Evolutionary conservation across 1,140 invertebrate genomes (phyloP).

Genomic region (Wasmannia auropunctata): DNA sequence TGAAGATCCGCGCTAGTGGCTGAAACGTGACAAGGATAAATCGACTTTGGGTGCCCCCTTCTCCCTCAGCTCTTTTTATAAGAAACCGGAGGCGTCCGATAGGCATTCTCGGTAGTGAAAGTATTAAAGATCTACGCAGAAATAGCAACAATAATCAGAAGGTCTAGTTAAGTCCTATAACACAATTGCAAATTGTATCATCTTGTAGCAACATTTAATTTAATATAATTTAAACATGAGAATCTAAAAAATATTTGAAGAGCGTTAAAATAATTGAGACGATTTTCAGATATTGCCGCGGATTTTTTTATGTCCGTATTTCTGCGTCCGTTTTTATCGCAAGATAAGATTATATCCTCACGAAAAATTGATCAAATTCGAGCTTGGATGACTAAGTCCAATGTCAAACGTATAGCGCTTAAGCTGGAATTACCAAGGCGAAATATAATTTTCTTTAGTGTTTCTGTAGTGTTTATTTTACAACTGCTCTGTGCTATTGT

Average conservation of each 20-base stretch:
- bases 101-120: slow-evolving; percentile 4
- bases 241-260: background rate
- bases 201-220: too few species aligned
- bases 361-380: background rate
- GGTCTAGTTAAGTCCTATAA: background rate
- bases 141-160: background rate
- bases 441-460: too few species aligned
- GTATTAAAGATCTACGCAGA: background rate
- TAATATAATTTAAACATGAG: too few species aligned
- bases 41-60: background rate
- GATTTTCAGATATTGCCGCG: background rate
- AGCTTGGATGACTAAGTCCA: too few species aligned
- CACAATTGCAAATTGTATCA: background rate
- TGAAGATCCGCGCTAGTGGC: background rate
- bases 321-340: background rate
- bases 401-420: background rate
- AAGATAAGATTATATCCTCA: background rate
- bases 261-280: background rate
- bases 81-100: background rate
- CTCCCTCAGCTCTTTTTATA: background rate
- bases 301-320: background rate
- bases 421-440: background rate
- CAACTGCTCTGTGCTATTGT: background rate
- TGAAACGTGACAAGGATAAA: background rate
- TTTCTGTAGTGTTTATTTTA: background rate